phyloP scores from a whole-genome alignment of 2,113 vertebrate genomes.

The Hemicordylus capensis region DNA sequence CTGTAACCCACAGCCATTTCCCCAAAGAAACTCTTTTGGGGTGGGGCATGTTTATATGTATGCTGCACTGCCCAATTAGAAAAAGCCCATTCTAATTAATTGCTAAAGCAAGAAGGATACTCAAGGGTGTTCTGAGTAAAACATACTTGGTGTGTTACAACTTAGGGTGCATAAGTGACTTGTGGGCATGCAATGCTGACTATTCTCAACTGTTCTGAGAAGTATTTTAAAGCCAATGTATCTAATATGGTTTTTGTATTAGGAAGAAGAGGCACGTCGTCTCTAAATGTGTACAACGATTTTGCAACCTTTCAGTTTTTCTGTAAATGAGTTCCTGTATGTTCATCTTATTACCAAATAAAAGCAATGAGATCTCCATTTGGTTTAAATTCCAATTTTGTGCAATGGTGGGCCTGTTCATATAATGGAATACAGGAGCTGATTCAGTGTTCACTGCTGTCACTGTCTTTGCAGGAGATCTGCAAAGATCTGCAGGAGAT shows the following conservation, averaged over 20 bases:
- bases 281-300: slow-evolving; percentile 58
- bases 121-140: neutral
- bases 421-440: neutral
- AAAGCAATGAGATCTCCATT: slow-evolving; percentile 60
- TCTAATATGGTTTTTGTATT: slow-evolving; percentile 60
- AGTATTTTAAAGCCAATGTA: slow-evolving; percentile 42
- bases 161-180: slow-evolving; percentile 31
- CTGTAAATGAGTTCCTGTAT: slow-evolving; percentile 66
- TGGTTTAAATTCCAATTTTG: slow-evolving; percentile 44
- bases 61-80: slow-evolving; percentile 29
- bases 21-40: neutral
- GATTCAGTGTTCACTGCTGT: neutral
- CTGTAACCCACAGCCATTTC: slow-evolving; percentile 22
- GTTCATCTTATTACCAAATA: slow-evolving; percentile 70
- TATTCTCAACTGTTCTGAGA: slow-evolving; percentile 63
- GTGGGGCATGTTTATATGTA: neutral
- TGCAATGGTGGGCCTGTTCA: slow-evolving; percentile 31
- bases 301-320: slow-evolving; percentile 50
- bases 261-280: slow-evolving; percentile 54
- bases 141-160: slow-evolving; percentile 10
- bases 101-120: slow-evolving; percentile 6
- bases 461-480: neutral
- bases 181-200: slow-evolving; percentile 42
- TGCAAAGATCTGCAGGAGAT: no score
- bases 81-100: slow-evolving; percentile 29